These are phyloP conservation scores for Fabriciana adippe DNA, from an alignment of 2,888 invertebrate species.

Conservation along the genomic window DNA sequence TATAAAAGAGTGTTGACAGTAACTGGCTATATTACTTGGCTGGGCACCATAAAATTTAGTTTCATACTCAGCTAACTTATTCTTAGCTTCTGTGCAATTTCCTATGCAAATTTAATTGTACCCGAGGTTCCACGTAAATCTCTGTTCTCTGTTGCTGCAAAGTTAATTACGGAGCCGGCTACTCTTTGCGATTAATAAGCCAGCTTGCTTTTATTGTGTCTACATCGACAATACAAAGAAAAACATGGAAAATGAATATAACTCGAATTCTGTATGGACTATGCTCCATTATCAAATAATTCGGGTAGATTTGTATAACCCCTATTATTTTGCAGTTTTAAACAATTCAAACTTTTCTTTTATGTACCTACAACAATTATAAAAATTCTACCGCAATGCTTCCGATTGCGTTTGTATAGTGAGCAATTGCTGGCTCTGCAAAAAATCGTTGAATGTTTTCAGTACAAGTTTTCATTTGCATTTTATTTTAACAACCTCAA, in stretches of 20 bases:
- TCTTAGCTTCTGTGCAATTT: constrained; percentile 79
- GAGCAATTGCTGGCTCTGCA: constrained; percentile 19
- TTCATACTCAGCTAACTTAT: constrained; percentile 68
- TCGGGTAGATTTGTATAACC: constrained; percentile 13
- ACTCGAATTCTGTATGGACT: constrained; percentile 44
- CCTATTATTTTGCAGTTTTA: constrained; percentile 20
- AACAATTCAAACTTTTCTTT: constrained; percentile 22
- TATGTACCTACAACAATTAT: constrained; percentile 22
- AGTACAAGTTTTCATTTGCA: constrained; percentile 17
- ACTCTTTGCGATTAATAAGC: constrained; percentile 73
- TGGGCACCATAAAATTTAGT: constrained; percentile 68
- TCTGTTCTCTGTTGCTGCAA: constrained; percentile 65
- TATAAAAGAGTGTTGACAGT: constrained; percentile 44
- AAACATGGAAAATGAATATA: constrained; percentile 59
- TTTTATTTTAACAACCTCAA: constrained; percentile 10
- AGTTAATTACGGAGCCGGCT: constrained; percentile 76
- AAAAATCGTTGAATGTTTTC: constrained; percentile 24
- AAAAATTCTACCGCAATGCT: constrained; percentile 26
- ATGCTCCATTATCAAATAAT: constrained; percentile 18
- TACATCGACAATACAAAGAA: constrained; percentile 69
- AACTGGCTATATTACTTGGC: constrained; percentile 46
- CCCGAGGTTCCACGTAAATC: constrained; percentile 79
- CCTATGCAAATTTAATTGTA: constrained; percentile 82
- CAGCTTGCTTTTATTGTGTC: constrained; percentile 74
- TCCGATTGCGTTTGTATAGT: constrained; percentile 13